Conservation (phyloP, 1,140 invertebrate species). For the Cydia pomonella region DNA sequence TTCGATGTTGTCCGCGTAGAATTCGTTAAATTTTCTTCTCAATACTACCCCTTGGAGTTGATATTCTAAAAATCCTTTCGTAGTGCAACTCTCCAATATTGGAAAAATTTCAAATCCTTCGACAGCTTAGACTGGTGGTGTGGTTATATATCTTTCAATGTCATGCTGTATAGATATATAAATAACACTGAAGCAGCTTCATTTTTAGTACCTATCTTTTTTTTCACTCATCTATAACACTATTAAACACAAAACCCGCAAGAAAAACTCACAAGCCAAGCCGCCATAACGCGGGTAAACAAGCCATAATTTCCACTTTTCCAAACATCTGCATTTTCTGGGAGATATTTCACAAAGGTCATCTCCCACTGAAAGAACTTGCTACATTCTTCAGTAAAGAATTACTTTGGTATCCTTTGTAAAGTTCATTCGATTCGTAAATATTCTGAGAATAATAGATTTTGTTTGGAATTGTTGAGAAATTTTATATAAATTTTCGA, state of each 20-base stretch:
- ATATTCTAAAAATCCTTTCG: no score
- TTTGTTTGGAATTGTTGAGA: background rate
- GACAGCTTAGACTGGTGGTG: no score
- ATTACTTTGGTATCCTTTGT: constrained; percentile 17
- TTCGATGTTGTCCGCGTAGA: no score
- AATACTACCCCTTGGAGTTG: no score
- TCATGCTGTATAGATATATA: no score
- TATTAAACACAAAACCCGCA: background rate
- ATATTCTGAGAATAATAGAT: constrained; percentile 12
- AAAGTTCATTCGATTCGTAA: background rate
- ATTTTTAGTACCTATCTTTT: no score
- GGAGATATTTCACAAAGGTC: constrained; percentile 15
- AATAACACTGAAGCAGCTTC: no score
- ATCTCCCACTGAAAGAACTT: background rate
- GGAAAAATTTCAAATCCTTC: no score
- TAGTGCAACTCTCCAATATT: no score
- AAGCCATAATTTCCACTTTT: constrained; percentile 21
- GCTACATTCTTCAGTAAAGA: background rate
- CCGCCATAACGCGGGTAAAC: background rate
- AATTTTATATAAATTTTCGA: background rate
- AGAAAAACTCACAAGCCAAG: constrained; percentile 1
- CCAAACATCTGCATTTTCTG: constrained; percentile 29
- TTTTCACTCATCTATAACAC: no score
- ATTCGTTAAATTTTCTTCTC: no score
- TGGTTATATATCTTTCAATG: no score